Evolutionary conservation across 1,140 invertebrate species (phyloP).

Genomic region (Magallana angulata): DNA sequence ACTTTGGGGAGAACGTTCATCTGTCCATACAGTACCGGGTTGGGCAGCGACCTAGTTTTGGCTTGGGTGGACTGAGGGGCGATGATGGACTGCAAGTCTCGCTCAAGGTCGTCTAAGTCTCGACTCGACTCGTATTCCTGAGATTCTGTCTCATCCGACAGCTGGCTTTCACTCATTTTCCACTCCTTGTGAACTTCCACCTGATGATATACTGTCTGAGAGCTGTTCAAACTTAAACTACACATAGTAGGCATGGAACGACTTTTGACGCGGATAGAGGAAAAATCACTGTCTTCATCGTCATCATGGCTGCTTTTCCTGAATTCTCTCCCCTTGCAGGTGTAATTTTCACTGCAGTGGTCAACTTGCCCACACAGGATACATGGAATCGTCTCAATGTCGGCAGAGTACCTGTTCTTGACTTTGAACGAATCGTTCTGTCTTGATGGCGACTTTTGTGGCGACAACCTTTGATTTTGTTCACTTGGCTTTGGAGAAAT

Average conservation of each 20-base stretch:
- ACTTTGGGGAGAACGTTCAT: slow-evolving; percentile 4
- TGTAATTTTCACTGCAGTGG: slow-evolving; percentile 48
- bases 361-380: slow-evolving; percentile 60
- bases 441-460: slow-evolving; percentile 72
- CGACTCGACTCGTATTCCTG: slow-evolving; percentile 65
- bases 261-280: slow-evolving; percentile 55
- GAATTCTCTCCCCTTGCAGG: slow-evolving; percentile 54
- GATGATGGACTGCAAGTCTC: slow-evolving; percentile 71
- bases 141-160: slow-evolving; percentile 60
- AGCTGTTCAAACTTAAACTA: slow-evolving; percentile 62
- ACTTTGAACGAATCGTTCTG: slow-evolving; percentile 61
- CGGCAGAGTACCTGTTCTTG: slow-evolving; percentile 31
- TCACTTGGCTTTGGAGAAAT: slow-evolving; percentile 4
- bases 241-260: slow-evolving; percentile 69
- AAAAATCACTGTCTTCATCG: slow-evolving; percentile 47
- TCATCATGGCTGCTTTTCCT: slow-evolving; percentile 50
- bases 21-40: slow-evolving; percentile 30
- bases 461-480: slow-evolving; percentile 51
- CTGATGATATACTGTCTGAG: slow-evolving; percentile 73
- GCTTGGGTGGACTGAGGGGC: slow-evolving; percentile 54
- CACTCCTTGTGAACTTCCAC: slow-evolving; percentile 76
- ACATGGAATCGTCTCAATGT: slow-evolving; percentile 53
- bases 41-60: slow-evolving; percentile 43
- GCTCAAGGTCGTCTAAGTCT: slow-evolving; percentile 69
- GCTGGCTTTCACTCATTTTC: slow-evolving; percentile 61